Evolutionary conservation across 2,797 vertebrate species (phyloP), one percentile per base, ranked within the genome.

Genomic region (Lates japonicus): DNA sequence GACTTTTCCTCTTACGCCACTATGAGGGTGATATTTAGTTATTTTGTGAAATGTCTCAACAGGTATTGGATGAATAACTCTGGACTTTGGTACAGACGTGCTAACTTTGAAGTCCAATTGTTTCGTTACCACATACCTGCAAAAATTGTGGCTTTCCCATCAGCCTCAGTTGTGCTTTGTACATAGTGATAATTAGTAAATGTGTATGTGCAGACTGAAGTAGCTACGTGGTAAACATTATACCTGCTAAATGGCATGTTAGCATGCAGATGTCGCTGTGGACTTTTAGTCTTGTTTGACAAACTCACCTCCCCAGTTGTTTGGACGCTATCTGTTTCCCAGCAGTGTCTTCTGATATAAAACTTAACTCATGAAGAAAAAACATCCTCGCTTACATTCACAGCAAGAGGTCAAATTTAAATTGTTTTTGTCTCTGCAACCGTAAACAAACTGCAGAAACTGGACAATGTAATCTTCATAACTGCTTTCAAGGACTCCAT

Each of bases 401-500:
- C 52, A n/a, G 31, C 37, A 68, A 35, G 29, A 29, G 4, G 9
- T 71, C 35, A 29, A 63, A 51, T 37, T 48, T 71, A 42, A 70
- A 48, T 17, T 5, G 2, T 52, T 33, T 65, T 20, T 37, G 7
- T 39, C 3, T 66, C 55, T 42, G 11, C 57, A 39, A 64, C 77
- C 1, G 6, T 29, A 22, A 64, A 60, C 63, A 29, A 37, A 19
- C 58, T 35, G 29, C 62, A 49, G n/a, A 54, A 55, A 67, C 39
- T 19, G 19, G 11, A 58, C 57, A 71, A 44, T 61, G 44, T 65
- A 39, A 61, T 82, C 64, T 39, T 70, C 31, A 12, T 65, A 17
- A 19, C 55, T 65, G 49, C 51, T 80, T 60, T 59, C 48, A 75
- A 44, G 13, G 52, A 64, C 61, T 65, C 49, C 2, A 37, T 75